A percentile compares a stretch with the other conserved stretches of the same genome.
Evolutionary conservation across 2,797 vertebrate genomes (phyloP).

Genomic region (Ateles fusciceps): DNA sequence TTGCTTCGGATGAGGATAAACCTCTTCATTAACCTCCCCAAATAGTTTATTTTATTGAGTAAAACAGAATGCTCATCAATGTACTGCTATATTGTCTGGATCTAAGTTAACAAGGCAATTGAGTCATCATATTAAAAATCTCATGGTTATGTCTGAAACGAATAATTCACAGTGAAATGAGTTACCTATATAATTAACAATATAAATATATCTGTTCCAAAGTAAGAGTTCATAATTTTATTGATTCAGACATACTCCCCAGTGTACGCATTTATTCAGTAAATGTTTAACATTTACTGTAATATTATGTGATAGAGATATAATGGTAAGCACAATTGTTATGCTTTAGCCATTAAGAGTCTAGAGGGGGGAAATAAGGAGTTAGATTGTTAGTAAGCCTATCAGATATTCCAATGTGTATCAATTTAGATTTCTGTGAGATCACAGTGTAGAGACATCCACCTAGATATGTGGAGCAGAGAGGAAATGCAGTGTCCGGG

Average conservation of each 20-base stretch:
- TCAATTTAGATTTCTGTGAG: neutral
- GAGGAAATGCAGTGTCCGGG: too few relatives aligned
- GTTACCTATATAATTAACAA: neutral
- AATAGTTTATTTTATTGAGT: neutral
- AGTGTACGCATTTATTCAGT: neutral
- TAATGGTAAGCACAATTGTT: neutral
- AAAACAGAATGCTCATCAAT: neutral
- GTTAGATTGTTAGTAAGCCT: neutral
- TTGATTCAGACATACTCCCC: neutral
- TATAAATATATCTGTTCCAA: neutral
- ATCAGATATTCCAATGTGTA: neutral
- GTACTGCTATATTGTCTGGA: neutral
- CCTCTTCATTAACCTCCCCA: neutral
- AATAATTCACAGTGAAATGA: neutral
- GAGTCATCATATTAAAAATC: neutral
- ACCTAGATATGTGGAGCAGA: neutral
- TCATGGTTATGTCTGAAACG: neutral
- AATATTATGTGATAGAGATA: neutral
- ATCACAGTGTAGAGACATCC: fast-evolving
- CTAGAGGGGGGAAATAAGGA: neutral
- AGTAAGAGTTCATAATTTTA: neutral
- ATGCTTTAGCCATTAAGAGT: neutral
- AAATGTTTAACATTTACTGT: neutral
- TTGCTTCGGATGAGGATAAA: neutral
- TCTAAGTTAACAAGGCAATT: neutral